phyloP scores from a whole-genome alignment of 2,113 vertebrate species.

The Tragelaphus buxtoni region DNA sequence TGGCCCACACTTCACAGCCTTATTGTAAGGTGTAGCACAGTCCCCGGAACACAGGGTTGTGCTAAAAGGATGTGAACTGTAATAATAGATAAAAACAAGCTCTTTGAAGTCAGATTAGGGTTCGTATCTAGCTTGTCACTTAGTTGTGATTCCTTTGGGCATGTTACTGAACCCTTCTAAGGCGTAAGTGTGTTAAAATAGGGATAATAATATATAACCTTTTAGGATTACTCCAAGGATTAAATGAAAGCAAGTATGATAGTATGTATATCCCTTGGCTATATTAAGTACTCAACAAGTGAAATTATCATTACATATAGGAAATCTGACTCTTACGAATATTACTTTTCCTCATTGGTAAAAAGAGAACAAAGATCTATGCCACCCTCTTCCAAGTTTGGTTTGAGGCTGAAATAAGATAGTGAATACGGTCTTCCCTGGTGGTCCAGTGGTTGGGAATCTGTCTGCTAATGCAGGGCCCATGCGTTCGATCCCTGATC shows the following conservation, averaged over 20 bases:
- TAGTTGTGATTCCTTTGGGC: background rate
- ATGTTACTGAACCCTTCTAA: background rate
- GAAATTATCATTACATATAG: background rate
- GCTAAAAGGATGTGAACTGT: background rate
- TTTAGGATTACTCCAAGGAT: constrained; percentile 46
- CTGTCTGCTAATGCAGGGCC: background rate
- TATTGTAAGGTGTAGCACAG: background rate
- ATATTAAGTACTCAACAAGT: constrained; percentile 18
- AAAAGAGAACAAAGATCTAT: background rate
- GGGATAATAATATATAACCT: constrained; percentile 41
- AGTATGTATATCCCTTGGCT: background rate
- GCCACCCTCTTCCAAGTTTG: background rate
- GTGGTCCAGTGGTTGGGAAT: background rate
- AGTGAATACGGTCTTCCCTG: background rate
- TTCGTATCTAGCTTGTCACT: background rate
- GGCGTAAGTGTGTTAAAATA: constrained; percentile 4
- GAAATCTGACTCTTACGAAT: background rate
- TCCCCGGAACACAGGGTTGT: background rate
- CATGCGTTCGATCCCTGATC: background rate
- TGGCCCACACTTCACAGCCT: background rate
- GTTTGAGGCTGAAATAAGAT: constrained; percentile 2
- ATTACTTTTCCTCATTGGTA: background rate
- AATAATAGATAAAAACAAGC: constrained; percentile 2
- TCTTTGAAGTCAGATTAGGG: constrained; percentile 31
- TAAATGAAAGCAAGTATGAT: constrained; percentile 26